phyloP scores from a whole-genome alignment of 2,888 invertebrate genomes.

The Galerucella pusilla region DNA sequence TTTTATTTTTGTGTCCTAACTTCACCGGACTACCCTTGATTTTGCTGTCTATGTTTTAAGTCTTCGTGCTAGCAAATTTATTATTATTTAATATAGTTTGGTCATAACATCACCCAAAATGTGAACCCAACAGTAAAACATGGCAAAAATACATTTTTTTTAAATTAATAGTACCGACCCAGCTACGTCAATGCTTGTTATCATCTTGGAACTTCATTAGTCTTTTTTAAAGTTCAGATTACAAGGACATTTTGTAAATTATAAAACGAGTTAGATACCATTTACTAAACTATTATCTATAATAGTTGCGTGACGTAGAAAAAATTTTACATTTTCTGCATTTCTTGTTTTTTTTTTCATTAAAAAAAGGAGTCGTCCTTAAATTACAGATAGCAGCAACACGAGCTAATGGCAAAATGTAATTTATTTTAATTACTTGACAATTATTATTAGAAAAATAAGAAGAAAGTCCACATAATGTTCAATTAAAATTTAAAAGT shows the following conservation, averaged over 20 bases:
- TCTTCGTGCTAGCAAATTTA: no score
- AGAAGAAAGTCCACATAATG: slow-evolving; percentile 29
- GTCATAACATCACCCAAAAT: no score
- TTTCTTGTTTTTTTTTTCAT: slow-evolving; percentile 26
- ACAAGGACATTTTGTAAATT: slow-evolving; percentile 37
- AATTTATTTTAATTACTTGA: slow-evolving; percentile 30
- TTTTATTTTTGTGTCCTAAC: no score
- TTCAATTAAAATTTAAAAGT: slow-evolving; percentile 1
- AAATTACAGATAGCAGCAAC: slow-evolving; percentile 18
- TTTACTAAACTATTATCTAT: slow-evolving; percentile 37
- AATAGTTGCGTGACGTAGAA: slow-evolving; percentile 32
- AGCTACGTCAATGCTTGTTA: slow-evolving; percentile 39
- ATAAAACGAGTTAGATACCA: slow-evolving; percentile 23
- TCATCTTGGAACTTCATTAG: slow-evolving; percentile 40
- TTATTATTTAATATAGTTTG: no score
- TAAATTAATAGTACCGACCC: slow-evolving; percentile 18
- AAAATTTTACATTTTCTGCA: slow-evolving; percentile 29
- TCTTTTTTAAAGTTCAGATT: slow-evolving; percentile 36
- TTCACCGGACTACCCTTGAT: no score
- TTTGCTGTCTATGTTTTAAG: no score
- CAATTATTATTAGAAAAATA: slow-evolving; percentile 27
- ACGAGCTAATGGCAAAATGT: slow-evolving; percentile 23
- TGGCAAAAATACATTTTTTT: slow-evolving; percentile 9
- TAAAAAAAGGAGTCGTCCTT: slow-evolving; percentile 34
- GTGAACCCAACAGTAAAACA: neutral